Conservation (phyloP, 1,140 invertebrate species). For the Glossosoma conforme region DNA sequence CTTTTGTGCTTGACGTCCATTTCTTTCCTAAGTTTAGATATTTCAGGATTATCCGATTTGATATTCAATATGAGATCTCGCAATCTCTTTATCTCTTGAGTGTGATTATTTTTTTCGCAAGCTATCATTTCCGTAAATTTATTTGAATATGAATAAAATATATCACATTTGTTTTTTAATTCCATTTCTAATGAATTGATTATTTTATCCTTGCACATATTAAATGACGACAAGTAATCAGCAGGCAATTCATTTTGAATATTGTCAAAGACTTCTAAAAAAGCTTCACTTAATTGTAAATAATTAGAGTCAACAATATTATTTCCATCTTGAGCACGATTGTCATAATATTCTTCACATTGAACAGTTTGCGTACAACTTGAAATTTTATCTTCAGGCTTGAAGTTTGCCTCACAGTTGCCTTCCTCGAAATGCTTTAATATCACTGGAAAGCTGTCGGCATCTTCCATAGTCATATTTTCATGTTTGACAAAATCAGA, state of each 20-base stretch:
- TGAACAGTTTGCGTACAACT: too few relatives aligned
- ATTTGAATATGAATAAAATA: slow-evolving; percentile 27
- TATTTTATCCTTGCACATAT: slow-evolving; percentile 17
- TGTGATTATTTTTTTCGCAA: slow-evolving; percentile 40
- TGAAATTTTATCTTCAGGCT: too few relatives aligned
- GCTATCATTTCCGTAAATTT: slow-evolving; percentile 29
- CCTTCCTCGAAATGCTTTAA: not conserved
- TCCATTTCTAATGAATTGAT: slow-evolving; percentile 13
- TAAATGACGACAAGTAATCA: slow-evolving; percentile 2
- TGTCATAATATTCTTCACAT: too few relatives aligned
- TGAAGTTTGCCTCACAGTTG: too few relatives aligned
- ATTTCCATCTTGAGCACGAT: too few relatives aligned
- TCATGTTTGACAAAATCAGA: slow-evolving; percentile 46
- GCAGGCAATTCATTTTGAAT: slow-evolving; percentile 16
- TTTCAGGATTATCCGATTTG: slow-evolving; percentile 48
- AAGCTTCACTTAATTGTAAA: slow-evolving; percentile 9
- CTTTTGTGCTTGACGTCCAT: slow-evolving; percentile 60
- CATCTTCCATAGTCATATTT: slow-evolving; percentile 42
- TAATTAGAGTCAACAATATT: slow-evolving; percentile 7
- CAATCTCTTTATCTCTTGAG: slow-evolving; percentile 44
- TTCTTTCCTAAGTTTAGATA: slow-evolving; percentile 51
- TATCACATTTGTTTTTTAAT: slow-evolving; percentile 29
- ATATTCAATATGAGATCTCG: slow-evolving; percentile 45
- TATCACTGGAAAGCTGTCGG: slow-evolving; percentile 7
- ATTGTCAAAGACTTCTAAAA: slow-evolving; percentile 8